These are phyloP conservation scores for Ianthella basta DNA, from an alignment of 37 sponge, comb jelly and placozoan genomes.

Conservation along the genomic window DNA sequence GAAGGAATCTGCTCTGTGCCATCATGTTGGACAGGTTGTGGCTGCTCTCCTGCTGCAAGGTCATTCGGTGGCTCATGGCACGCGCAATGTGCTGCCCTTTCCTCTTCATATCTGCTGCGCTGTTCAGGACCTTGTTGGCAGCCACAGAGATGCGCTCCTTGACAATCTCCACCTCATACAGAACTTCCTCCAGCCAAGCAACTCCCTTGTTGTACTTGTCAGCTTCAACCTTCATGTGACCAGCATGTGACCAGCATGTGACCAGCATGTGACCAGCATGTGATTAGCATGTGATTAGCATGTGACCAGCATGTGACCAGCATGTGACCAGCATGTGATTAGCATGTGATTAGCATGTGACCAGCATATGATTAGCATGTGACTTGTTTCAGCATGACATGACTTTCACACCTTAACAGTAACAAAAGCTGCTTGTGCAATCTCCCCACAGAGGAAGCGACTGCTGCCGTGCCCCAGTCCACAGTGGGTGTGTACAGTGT, in stretches of 20 bases:
- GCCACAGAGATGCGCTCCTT: slow-evolving; percentile 63
- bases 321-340: too few relatives aligned
- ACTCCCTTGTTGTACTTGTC: slow-evolving; percentile 76
- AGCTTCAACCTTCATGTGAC: slow-evolving; percentile 60
- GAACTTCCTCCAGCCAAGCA: slow-evolving; percentile 64
- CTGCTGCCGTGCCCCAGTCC: slow-evolving; percentile 44
- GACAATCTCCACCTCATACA: slow-evolving; percentile 66
- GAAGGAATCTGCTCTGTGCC: slow-evolving; percentile 65
- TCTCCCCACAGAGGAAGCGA: slow-evolving; percentile 38
- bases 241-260: too few relatives aligned
- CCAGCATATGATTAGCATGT: too few relatives aligned
- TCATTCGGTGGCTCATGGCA: not conserved
- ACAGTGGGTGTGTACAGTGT: slow-evolving; percentile 50
- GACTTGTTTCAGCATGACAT: too few relatives aligned
- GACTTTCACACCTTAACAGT: slow-evolving; percentile 65
- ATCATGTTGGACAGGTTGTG: slow-evolving; percentile 58
- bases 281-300: too few relatives aligned
- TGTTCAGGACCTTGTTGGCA: slow-evolving; percentile 77
- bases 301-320: too few relatives aligned
- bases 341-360: too few relatives aligned
- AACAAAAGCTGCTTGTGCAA: slow-evolving; percentile 52
- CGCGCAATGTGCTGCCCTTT: slow-evolving; percentile 8
- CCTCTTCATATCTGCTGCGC: slow-evolving; percentile 36
- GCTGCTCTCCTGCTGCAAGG: slow-evolving; percentile 26
- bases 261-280: too few relatives aligned